Percentiles rank a stretch among this genome's conserved stretches.
phyloP scores from a whole-genome alignment of 2,797 vertebrate genomes.

The Leptatherina wallacei region DNA sequence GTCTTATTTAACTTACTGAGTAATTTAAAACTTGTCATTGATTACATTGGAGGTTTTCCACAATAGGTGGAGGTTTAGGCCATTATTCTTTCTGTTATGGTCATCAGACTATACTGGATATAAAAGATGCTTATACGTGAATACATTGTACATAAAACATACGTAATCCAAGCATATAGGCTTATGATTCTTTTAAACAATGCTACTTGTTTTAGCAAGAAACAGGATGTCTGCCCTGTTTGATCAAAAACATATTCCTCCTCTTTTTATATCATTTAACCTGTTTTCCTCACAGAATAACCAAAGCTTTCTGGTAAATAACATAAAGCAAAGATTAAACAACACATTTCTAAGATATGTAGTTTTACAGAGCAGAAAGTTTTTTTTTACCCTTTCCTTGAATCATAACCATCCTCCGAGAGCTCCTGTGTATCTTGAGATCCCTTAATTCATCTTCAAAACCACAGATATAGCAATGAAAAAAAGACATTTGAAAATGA shows the following conservation, averaged over 20 bases:
- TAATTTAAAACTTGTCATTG: neutral
- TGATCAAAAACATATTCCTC: neutral
- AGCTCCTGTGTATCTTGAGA: neutral
- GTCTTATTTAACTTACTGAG: neutral
- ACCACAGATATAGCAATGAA: neutral
- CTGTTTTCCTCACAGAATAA: neutral
- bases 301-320: neutral
- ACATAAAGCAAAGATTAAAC: neutral
- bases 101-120: neutral
- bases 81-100: slow-evolving; percentile 2
- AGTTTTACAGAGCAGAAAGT: neutral
- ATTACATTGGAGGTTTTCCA: no score
- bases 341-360: neutral
- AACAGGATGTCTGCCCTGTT: neutral
- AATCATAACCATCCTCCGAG: neutral
- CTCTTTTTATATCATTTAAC: neutral
- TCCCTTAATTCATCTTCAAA: neutral
- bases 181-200: neutral
- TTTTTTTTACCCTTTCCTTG: neutral
- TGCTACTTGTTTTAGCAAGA: neutral
- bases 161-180: neutral
- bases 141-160: neutral
- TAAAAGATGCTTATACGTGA: no score
- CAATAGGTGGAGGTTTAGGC: slow-evolving; percentile 4
- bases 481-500: slow-evolving; percentile 17